These are phyloP conservation scores for Trachymyrmex septentrionalis DNA, from an alignment of 1,140 invertebrate species.

Conservation along the genomic window DNA sequence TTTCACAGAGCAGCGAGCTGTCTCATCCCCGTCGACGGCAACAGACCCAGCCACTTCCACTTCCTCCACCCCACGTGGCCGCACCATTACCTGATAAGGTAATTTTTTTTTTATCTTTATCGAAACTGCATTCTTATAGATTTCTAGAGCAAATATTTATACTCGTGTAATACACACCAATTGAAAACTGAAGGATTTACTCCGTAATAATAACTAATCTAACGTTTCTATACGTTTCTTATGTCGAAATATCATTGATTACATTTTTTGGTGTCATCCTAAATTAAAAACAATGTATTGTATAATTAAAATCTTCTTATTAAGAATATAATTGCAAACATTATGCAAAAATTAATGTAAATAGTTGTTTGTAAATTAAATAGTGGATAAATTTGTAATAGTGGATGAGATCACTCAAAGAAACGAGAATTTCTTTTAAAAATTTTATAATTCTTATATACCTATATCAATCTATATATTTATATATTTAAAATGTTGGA, in stretches of 20 bases:
- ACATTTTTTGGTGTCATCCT: neutral
- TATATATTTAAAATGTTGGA: neutral
- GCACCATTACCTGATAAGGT: constrained; percentile 85
- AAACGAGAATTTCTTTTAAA: neutral
- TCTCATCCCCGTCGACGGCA: constrained; percentile 64
- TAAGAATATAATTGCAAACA: neutral
- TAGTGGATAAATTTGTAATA: too few relatives aligned
- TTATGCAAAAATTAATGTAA: too few relatives aligned
- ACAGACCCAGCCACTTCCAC: constrained; percentile 76
- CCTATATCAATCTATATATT: neutral
- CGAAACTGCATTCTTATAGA: neutral
- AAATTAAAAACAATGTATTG: neutral
- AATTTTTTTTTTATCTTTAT: constrained; percentile 13
- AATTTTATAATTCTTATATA: neutral
- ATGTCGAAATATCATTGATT: neutral
- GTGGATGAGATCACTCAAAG: neutral
- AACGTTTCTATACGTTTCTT: neutral
- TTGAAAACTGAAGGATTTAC: neutral
- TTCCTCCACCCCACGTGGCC: constrained; percentile 84
- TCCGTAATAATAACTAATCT: neutral
- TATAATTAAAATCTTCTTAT: neutral
- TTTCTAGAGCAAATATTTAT: neutral
- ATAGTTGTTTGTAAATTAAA: neutral
- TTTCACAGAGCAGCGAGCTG: constrained; percentile 68
- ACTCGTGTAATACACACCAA: neutral